Base-by-base conservation (phyloP, 23 tunicate species). In the Ascidia mentula region DNA sequence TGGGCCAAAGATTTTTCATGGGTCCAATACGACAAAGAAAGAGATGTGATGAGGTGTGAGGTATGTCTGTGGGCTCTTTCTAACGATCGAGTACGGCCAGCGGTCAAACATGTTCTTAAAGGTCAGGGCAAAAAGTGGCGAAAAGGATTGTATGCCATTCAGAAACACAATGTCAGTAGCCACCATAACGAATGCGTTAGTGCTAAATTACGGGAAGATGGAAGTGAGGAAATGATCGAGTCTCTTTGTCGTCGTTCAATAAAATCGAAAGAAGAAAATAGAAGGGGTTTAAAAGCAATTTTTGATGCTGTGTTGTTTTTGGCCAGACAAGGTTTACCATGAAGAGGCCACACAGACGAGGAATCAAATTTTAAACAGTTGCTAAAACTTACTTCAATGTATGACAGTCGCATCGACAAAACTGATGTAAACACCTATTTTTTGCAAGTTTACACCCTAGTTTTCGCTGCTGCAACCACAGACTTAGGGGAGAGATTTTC, bases 111-210 rank as follows among this genome's bases (percentile, higher is more conserved):
- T 17, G 60, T 15, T 15, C 18, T 45, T 15, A 45, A 13, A 69
- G 33, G 33, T 20, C 32, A 71, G 38, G 37, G 38, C 6, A 18
- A 6, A 34, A 34, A 33, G 13, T 71, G 74, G 74, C 6, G 38
- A 33, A 71, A 71, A 9, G 74, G 74, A 5, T 20, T 9, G 38
- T 36, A 33, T 6, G 74, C 74, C 18, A 34, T 71, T 28, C 74
- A 34, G 37, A 71, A 71, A 30, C 74, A 71, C 35, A 34, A 71
- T 9, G 38, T 28, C 35, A 71, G 74, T 12, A 34, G 38, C 7
- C 74, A 71, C 35, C 74, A 71, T 36, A 33, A 33, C 74, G 74
- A 71, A 71, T 71, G 74, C 74, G 35, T 71, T 28, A 34, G 38
- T 71, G 74, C 13, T 3, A 18, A 71, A 71, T 53, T 53, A 9